These are phyloP conservation scores for Bombus impatiens DNA, from an alignment of 1,140 invertebrate genomes.

Conservation along the genomic window DNA sequence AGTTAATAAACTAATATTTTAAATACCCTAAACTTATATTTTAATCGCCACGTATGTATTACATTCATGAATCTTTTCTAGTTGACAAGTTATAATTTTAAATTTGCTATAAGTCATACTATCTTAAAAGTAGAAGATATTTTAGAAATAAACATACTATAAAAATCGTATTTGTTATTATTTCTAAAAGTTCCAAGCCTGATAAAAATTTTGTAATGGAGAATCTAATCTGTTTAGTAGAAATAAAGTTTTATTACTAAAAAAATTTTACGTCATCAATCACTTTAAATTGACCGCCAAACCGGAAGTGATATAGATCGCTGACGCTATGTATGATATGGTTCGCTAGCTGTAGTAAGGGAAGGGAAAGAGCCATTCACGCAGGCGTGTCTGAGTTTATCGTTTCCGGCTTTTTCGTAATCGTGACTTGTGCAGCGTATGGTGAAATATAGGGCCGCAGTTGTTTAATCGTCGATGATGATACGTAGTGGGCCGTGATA, in stretches of 20 bases:
- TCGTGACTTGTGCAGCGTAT: conserved; percentile 53
- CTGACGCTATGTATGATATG: no score
- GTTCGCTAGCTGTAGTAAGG: no score
- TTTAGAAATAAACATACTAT: conserved; percentile 19
- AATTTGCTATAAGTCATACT: not conserved
- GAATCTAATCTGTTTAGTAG: no score
- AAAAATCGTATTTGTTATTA: conserved; percentile 17
- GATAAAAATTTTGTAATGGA: not conserved
- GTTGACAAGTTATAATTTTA: not conserved
- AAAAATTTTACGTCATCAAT: no score
- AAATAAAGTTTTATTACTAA: not conserved
- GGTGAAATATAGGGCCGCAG: conserved; percentile 33
- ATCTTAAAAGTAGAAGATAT: conserved; percentile 5
- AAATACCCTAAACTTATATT: not conserved
- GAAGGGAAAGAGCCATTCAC: not conserved
- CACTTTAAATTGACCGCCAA: not conserved
- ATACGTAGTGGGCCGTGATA: conserved; percentile 51
- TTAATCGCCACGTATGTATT: no score
- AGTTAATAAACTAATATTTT: not conserved
- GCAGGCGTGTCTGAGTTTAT: conserved; percentile 12
- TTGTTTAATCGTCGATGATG: conserved; percentile 61
- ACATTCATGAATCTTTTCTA: no score
- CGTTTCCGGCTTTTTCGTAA: conserved; percentile 45
- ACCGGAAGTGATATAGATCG: not conserved
- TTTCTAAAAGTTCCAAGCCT: not conserved